phyloP scores from a whole-genome alignment of 2,888 invertebrate genomes.

The Eupithecia tripunctaria region DNA sequence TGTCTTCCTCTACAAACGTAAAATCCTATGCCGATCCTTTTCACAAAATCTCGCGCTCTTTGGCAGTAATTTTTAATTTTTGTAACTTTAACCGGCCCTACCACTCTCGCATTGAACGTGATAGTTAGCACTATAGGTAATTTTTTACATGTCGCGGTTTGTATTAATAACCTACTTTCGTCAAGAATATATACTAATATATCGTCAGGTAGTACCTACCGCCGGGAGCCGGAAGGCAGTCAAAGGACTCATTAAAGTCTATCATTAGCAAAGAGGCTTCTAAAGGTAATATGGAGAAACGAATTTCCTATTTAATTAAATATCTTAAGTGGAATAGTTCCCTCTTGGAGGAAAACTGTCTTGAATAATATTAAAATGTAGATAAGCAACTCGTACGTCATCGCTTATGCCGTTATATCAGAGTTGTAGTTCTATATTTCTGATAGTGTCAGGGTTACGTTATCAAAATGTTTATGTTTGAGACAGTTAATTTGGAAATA shows the following conservation, averaged over 20 bases:
- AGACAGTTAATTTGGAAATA: not conserved
- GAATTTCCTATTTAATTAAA: constrained; percentile 30
- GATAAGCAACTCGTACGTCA: not conserved
- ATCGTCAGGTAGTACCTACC: not conserved
- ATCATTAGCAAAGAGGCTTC: constrained; percentile 12
- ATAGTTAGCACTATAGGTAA: too few relatives aligned
- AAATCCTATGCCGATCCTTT: too few relatives aligned
- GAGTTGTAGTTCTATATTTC: not conserved
- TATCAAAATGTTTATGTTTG: not conserved
- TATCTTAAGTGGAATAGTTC: constrained; percentile 11
- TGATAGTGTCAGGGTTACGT: not conserved
- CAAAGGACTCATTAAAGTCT: constrained; percentile 23
- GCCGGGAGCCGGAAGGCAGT: constrained; percentile 12
- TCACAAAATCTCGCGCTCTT: too few relatives aligned
- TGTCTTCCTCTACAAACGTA: too few relatives aligned
- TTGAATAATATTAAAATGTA: not conserved
- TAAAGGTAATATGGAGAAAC: constrained; percentile 16
- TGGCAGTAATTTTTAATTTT: too few relatives aligned
- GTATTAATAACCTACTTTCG: not conserved
- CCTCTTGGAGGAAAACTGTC: not conserved
- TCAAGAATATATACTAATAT: not conserved
- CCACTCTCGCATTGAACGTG: too few relatives aligned
- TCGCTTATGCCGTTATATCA: not conserved
- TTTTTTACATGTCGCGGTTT: not conserved
- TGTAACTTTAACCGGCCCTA: too few relatives aligned